Evolutionary conservation across 2,888 invertebrate genomes (phyloP), one percentile per base, ranked within the genome.

Genomic region (Aplocera efformata): DNA sequence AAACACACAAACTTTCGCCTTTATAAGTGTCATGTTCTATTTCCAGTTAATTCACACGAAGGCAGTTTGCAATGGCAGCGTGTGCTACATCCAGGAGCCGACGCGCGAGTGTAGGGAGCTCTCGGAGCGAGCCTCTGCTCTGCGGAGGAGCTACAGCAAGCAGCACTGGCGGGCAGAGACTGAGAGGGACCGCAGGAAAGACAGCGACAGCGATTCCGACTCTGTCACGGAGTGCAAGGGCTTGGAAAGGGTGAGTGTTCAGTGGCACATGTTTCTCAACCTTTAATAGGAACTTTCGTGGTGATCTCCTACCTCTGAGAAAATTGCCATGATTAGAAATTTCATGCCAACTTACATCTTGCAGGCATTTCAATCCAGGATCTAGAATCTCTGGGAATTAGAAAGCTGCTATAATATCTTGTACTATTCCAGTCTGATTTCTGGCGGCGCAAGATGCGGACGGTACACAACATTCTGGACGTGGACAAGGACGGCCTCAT

Each of bases 391-490:
- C n/a, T n/a, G n/a, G n/a, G n/a, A n/a, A n/a, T n/a, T n/a, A n/a
- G n/a, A n/a, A n/a, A n/a, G n/a, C n/a, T n/a, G n/a, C n/a, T n/a
- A n/a, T n/a, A n/a, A n/a, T n/a, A n/a, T n/a, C n/a, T n/a, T 17
- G 13, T 20, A 27, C 47, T 30, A 0, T 57, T 65, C 7, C 69
- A 89, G 89, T 83, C 88, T 0, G 90, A 92, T 42, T 95, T 96
- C 72, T 96, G 95, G 95, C 90, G 94, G 20, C 90, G 93, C 63
- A 96, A 96, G 84, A 95, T 96, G 92, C 92, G 95, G 21, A 95
- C 95, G 0, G 90, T 96, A 38, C 96, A 96, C 79, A 92, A 92
- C 56, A 92, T 95, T 46, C 79, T 96, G 52, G 96, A 96, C 71
- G 91, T 96, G 0, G 95, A 96, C 80, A 95, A 94, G 68, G 96